Evolutionary conservation across 2,113 vertebrate species (phyloP), one percentile per base, ranked within the genome.

Genomic region (Chloropsis cyanopogon): DNA sequence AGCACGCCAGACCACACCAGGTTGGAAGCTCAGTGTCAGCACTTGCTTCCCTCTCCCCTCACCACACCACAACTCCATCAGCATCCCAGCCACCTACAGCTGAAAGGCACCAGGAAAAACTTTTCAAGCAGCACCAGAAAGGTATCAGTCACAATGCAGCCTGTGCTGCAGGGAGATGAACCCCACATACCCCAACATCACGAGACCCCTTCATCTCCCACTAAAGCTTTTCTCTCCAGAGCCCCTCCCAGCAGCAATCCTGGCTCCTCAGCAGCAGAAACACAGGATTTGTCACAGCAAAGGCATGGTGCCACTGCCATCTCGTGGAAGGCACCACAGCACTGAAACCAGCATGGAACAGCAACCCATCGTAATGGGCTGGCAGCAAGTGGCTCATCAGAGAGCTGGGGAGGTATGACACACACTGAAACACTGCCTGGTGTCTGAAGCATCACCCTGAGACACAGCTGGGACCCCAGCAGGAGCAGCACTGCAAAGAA

Each of bases 271-370:
- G 12, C 4, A 1, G 25, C 17, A 68, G 44, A 9, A 79, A 59
- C 42, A 39, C 4, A 11, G 59, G 39, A 70, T 59, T 77, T 8
- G 25, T 33, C 0, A 22, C 8, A 5, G 31, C 35, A 93, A 87
- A 86, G 10, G 46, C 42, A 6, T 4, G 75, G 77, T 46, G 39
- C 21, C 95, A 86, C 92, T 54, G 97, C 97, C 95, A 98, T 37
- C 98, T 97, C 12, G 96, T 93, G 98, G 97, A 92, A 39, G 3
- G 7, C 2, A 4, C 7, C 0, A 83, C 12, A 54, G 15, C 5
- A 5, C 61, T 0, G 2, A 26, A 23, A 19, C 14, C 4, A 0
- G 66, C 1, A 14, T 3, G 12, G 60, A 77, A 53, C 14, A 2
- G 15, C 65, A 17, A 22, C 16, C 47, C 66, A 50, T 61, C 0